Conservation (phyloP, 2,888 invertebrate species). For the Bellardia bayeri region DNA sequence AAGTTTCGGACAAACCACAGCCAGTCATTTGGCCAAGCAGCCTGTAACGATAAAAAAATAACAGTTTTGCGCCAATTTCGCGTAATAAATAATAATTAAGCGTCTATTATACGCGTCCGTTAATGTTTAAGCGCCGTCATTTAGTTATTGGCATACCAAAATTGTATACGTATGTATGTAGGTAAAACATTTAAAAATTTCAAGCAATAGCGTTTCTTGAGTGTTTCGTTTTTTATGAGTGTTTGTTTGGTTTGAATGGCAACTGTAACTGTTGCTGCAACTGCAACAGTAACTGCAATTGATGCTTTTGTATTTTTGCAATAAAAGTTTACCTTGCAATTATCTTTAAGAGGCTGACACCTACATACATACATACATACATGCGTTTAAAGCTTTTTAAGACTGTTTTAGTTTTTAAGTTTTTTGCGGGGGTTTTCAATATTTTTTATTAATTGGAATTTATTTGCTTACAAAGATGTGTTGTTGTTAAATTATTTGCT, state of each 20-base stretch:
- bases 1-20: slow-evolving; percentile 33
- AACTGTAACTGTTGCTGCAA: slow-evolving; percentile 39
- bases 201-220: slow-evolving; percentile 15
- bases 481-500: slow-evolving; percentile 17
- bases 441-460: slow-evolving; percentile 51
- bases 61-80: slow-evolving; percentile 72
- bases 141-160: slow-evolving; percentile 52
- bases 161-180: no score
- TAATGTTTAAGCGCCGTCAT: slow-evolving; percentile 63
- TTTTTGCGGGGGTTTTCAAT: slow-evolving; percentile 41
- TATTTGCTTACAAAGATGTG: not conserved
- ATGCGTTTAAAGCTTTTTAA: slow-evolving; percentile 17
- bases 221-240: slow-evolving; percentile 17
- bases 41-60: not conserved
- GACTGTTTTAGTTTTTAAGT: not conserved
- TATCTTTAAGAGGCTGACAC: slow-evolving; percentile 38
- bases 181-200: slow-evolving; percentile 18
- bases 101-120: slow-evolving; percentile 76
- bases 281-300: not conserved
- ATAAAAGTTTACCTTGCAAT: slow-evolving; percentile 34
- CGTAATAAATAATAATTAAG: slow-evolving; percentile 80
- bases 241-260: slow-evolving; percentile 32
- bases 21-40: slow-evolving; percentile 6
- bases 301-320: slow-evolving; percentile 18
- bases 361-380: slow-evolving; percentile 9